Evolutionary conservation across 2,797 vertebrate genomes (phyloP), one percentile per base, ranked within the genome.

Genomic region (Botia kubotai): DNA sequence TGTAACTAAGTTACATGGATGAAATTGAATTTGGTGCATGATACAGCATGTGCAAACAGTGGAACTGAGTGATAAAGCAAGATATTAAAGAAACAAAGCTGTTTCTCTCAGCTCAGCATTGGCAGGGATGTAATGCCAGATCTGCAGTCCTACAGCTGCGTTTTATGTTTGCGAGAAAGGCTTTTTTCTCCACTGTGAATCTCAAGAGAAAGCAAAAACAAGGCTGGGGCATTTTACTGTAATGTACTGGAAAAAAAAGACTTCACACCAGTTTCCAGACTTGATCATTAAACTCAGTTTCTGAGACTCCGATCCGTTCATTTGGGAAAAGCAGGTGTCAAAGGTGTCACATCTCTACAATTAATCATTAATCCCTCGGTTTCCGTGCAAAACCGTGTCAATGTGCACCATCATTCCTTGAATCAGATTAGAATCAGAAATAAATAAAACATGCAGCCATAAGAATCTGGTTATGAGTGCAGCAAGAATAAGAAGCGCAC

Each of bases 221-320:
- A 16, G 11, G 76, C 69, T 29, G 21, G 71, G 57, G 43, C 80
- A 46, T 72, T 60, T 84, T 72, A 36, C 82, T 85, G 84, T 85
- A 83, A 87, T 86, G 71, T 73, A 17, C 52, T 72, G 46, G 69
- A 66, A 71, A 70, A 77, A 83, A 70, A 46, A 10, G 29, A 80
- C 43, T 55, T 57, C 13, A 39, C 70, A 63, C 6, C 57, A 71
- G n/a, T 4, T 39, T 39, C 14, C n/a, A 23, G 46, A 14, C 13
- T 62, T 13, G n/a, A 72, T 46, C 67, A 65, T 23, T 55, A 33
- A 39, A 11, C 10, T 62, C 14, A 1, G 19, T 23, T n/a, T 55
- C 53, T 53, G 23, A 29, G 58, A 58, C 17, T 33, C 36, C 13
- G 19, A 63, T 72, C 26, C n/a, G 13, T 81, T 73, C 29, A 26